phyloP scores from a whole-genome alignment of 2,113 vertebrate genomes.

The Hypanus sabinus region DNA sequence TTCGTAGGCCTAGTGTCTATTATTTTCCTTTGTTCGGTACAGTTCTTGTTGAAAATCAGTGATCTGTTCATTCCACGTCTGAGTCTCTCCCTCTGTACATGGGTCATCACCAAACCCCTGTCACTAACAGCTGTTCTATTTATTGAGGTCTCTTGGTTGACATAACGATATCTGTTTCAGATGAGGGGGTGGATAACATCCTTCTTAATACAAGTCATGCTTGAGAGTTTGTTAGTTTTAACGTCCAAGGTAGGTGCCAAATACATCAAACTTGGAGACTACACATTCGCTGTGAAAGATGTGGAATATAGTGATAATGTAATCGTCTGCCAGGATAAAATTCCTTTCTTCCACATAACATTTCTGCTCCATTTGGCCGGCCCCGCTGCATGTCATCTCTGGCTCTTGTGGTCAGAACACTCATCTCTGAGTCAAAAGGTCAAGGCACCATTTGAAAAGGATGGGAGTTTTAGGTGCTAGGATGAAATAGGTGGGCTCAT shows the following conservation, averaged over 20 bases:
- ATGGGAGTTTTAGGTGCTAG: not conserved
- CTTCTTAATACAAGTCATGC: not conserved
- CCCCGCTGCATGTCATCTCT: not conserved
- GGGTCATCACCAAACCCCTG: too few relatives aligned
- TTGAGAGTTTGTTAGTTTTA: not conserved
- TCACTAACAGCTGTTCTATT: not conserved
- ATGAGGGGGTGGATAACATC: not conserved
- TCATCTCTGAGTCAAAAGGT: not conserved
- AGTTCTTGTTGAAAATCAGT: too few relatives aligned
- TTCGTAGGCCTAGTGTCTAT: too few relatives aligned
- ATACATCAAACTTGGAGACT: not conserved
- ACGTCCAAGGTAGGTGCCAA: not conserved
- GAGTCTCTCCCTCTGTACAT: too few relatives aligned
- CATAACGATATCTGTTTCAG: not conserved
- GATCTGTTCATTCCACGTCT: too few relatives aligned
- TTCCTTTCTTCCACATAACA: not conserved
- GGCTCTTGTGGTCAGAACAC: not conserved
- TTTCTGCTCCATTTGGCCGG: not conserved
- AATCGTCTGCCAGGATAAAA: not conserved
- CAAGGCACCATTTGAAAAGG: not conserved
- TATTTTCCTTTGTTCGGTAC: too few relatives aligned
- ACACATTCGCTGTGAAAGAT: not conserved
- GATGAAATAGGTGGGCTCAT: too few relatives aligned
- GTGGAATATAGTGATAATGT: not conserved
- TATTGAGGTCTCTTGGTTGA: not conserved